phyloP scores from a whole-genome alignment of 2,888 invertebrate genomes.

The Selenia dentaria region DNA sequence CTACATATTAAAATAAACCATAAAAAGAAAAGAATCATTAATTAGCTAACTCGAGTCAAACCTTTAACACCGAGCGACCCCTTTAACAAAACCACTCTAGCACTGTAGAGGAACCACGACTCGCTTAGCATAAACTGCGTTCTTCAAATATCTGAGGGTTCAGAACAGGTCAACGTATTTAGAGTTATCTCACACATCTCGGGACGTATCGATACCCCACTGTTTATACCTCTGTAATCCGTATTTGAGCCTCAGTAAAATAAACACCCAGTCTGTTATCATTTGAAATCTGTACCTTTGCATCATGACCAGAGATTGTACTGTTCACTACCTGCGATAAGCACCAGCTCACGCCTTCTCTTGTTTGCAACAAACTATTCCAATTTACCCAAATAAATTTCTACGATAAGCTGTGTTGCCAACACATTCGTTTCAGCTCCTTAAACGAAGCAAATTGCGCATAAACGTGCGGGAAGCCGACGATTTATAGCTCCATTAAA shows the following conservation, averaged over 20 bases:
- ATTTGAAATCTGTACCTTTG: no score
- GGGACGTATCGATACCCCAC: background rate
- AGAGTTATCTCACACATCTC: conserved; percentile 21
- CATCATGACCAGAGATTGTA: no score
- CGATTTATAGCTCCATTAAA: conserved; percentile 48
- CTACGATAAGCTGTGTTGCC: conserved; percentile 7
- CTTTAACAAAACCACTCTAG: background rate
- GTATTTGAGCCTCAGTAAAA: no score
- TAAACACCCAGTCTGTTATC: no score
- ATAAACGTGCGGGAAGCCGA: conserved; percentile 43
- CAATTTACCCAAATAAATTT: conserved; percentile 1
- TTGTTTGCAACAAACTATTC: background rate
- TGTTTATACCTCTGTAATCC: no score
- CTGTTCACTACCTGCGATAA: background rate
- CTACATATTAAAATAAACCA: no score
- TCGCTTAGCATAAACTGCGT: conserved; percentile 22
- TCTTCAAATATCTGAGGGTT: conserved; percentile 25
- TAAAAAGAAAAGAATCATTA: no score
- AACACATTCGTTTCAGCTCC: conserved; percentile 13
- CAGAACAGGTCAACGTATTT: conserved; percentile 28
- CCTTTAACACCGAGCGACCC: no score
- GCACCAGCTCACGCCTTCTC: background rate
- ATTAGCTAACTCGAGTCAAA: no score
- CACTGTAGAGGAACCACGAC: conserved; percentile 13
- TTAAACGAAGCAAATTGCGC: conserved; percentile 37